Base-by-base conservation (phyloP, 2,113 vertebrate genomes). In the Hippocampus barbouri region DNA sequence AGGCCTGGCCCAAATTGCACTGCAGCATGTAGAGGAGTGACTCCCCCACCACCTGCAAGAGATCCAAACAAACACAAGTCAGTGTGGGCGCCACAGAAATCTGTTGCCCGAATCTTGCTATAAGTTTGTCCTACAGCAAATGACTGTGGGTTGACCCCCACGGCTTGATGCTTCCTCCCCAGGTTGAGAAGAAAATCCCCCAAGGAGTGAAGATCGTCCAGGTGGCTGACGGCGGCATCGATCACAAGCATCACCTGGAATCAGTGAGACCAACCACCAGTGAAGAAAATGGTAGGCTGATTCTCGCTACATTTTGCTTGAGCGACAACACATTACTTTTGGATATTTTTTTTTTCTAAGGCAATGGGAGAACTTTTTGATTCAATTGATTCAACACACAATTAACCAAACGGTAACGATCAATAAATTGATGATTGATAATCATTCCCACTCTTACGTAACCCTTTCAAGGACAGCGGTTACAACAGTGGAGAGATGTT, bases 1-100 rank as follows among this genome's bases (percentile, higher is more conserved):
- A 97, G 73, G 91, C 90, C 1, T 93, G 82, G 15, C 95, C 96
- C 72, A 97, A 91, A 78, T 94, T 94, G 84, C 91, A 92, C 90
- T 98, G 96, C 89, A 98, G 89, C 94, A 97, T 96, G 87, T 94
- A 97, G 70, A 98, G 93, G 78, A 98, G 90, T 62, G 96, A 94
- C 86, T 97, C 95, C 0, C 97, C 96, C 0, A 98, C 96, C 20
- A 93, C 79, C 97, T 98, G 88, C 30, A 72, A 47, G 16, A 30
- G 72, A 62, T 60, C 49, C 73, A 68, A 65, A 78, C 23, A 79
- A 81, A 76, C 53, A 75, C 43, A 18, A 47, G 23, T 66, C 41
- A 66, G 10, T 16, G 14, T 9, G 16, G 34, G 38, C 2, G 12
- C 21, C 2, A 10, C 6, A 41, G 15, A 54, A 40, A 3, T 23